Evolutionary conservation across 2,113 vertebrate species (phyloP), one percentile per base, ranked within the genome.

Genomic region (Odocoileus virginianus): DNA sequence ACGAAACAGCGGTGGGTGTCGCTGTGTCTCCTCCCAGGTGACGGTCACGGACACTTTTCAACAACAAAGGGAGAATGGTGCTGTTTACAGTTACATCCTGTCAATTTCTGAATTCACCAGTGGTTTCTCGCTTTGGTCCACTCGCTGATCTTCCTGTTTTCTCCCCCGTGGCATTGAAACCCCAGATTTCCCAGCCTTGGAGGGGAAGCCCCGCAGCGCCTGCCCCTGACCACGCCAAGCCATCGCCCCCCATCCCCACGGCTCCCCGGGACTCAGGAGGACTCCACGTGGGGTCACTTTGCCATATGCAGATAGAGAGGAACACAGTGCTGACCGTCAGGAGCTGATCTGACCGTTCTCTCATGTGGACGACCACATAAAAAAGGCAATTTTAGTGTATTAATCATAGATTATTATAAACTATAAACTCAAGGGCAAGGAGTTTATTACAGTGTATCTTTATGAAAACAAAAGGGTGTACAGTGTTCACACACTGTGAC

Each of bases 401-500:
- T 97, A 98, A 98, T 96, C 96, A 98, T 47, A 97, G 98, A 95
- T 97, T 86, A 97, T 97, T 98, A 97, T 93, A 94, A 98, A 98
- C 95, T 96, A 97, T 96, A 98, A 98, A 98, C 78, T 97, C 98
- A 98, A 99, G 99, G 98, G 98, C 98, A 99, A 99, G 99, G 98
- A 99, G 98, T 99, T 99, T 99, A 98, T 99, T 98, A 99, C 99
- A 98, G 97, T 99, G 99, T 99, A 99, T 99, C 99, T 99, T 99
- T 99, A 99, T 99, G 87, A 74, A 99, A 98, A 98, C 98, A 98
- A 98, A 99, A 98, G 98, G 92, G 99, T 99, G 98, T 99, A 99
- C 99, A 99, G 99, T 99, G 99, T 99, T 99, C 99, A 99, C 98
- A 99, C 98, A 98, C 99, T 99, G 98, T 99, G 99, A 99, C 99